Evolutionary conservation across 2,888 invertebrate genomes (phyloP).

Genomic region (Ditylenchus weischeri): DNA sequence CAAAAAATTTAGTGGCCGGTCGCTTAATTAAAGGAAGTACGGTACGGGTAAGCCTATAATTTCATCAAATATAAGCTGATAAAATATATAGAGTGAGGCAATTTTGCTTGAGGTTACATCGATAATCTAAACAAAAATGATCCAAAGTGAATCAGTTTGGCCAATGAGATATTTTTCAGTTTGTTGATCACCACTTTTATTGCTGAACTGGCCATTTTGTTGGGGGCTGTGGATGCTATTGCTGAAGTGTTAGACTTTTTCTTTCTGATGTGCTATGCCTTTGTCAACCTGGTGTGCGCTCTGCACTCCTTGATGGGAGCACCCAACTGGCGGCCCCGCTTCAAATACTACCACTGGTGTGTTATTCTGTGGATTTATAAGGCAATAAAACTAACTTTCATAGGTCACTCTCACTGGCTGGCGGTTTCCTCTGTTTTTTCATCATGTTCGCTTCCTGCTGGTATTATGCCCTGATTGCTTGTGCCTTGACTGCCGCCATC

Average conservation of each 20-base stretch:
- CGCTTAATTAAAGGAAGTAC: too few species aligned
- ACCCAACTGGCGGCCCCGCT: conserved; percentile 97
- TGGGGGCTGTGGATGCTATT: conserved; percentile 89
- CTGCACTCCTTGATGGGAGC: conserved; percentile 87
- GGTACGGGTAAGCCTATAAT: too few species aligned
- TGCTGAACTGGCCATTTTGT: conserved; percentile 70
- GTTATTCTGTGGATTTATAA: background rate
- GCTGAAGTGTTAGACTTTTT: conserved; percentile 78
- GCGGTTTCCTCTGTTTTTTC: conserved; percentile 82
- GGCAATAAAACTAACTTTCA: conserved; percentile 16
- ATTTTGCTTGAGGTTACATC: too few species aligned
- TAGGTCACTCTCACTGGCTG: conserved; percentile 79
- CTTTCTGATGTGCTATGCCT: conserved; percentile 99
- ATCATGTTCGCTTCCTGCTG: conserved; percentile 98
- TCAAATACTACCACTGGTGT: conserved; percentile 96
- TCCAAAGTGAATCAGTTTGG: too few species aligned
- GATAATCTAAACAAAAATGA: too few species aligned
- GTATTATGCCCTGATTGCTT: conserved; percentile 87
- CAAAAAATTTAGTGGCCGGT: too few species aligned
- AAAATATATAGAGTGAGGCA: too few species aligned
- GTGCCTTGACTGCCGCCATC: conserved; percentile 86
- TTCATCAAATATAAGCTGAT: too few species aligned
- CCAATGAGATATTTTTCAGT: conserved; percentile 59
- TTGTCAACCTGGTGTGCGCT: conserved; percentile 96
- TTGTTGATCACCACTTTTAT: conserved; percentile 77